Percentiles rank a stretch among this genome's conserved stretches.
Conservation (phyloP, 37 sponge, comb jelly and placozoan genomes). For the Chondrilla cf. caribensis region DNA sequence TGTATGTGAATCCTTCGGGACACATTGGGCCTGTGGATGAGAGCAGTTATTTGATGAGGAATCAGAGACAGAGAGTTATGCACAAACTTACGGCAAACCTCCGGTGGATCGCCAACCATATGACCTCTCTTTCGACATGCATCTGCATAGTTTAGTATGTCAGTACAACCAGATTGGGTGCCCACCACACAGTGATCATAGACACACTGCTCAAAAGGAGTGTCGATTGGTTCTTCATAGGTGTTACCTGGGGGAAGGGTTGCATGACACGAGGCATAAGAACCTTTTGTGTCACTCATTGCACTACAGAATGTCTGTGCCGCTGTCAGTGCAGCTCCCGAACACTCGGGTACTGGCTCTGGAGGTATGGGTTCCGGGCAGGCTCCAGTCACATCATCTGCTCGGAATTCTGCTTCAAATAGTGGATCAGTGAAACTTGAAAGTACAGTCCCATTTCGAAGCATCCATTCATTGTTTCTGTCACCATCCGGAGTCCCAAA, state of each 20-base stretch:
- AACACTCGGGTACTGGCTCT: not conserved
- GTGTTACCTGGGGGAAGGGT: not conserved
- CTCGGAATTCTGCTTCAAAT: not conserved
- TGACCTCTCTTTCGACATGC: not conserved
- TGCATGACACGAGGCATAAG: not conserved
- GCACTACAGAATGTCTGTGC: not conserved
- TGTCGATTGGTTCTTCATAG: not conserved
- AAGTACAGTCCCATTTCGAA: not conserved
- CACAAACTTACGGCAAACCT: conserved; percentile 5
- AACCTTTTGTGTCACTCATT: not conserved
- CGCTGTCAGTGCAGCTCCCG: not conserved
- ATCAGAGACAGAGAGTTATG: no score
- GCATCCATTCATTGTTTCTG: not conserved
- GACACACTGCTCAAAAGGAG: not conserved
- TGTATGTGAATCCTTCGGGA: not conserved
- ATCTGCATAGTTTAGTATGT: not conserved
- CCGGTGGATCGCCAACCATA: not conserved
- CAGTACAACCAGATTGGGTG: not conserved
- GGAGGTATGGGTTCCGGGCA: not conserved
- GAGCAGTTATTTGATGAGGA: no score
- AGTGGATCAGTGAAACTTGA: not conserved
- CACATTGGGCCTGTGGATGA: not conserved
- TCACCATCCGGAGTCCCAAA: not conserved
- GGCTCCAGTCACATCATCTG: not conserved
- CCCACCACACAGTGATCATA: not conserved